Evolutionary conservation across 2,888 invertebrate genomes (phyloP).

Genomic region (Lysandra coridon): DNA sequence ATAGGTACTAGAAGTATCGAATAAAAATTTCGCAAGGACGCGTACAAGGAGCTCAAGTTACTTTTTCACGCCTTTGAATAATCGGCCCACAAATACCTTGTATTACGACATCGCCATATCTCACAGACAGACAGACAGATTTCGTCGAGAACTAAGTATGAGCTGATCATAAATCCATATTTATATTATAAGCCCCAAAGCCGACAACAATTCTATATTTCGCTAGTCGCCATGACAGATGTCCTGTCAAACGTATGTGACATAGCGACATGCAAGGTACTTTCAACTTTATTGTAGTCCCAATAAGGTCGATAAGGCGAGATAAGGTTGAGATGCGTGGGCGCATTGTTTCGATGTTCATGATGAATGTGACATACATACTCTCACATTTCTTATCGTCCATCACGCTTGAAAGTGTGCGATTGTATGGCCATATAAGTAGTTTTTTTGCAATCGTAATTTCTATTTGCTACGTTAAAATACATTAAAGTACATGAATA

Average conservation of each 20-base stretch:
- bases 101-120: background rate
- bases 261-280: background rate
- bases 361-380: conserved; percentile 1
- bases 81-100: background rate
- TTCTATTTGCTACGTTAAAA: background rate
- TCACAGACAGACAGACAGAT: background rate
- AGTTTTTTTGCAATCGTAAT: background rate
- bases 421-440: background rate
- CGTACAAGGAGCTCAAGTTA: background rate
- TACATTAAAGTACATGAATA: too few relatives aligned
- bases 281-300: background rate
- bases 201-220: background rate
- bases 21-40: too few relatives aligned
- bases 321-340: background rate
- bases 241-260: background rate
- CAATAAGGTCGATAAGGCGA: background rate
- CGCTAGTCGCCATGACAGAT: background rate
- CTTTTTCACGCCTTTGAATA: background rate
- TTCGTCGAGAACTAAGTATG: background rate
- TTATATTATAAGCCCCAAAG: conserved; percentile 7
- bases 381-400: conserved; percentile 2
- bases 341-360: background rate
- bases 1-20: too few relatives aligned
- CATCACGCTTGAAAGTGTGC: background rate
- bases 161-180: background rate